phyloP scores from a whole-genome alignment of 2,888 invertebrate species.

The Leucania comma region DNA sequence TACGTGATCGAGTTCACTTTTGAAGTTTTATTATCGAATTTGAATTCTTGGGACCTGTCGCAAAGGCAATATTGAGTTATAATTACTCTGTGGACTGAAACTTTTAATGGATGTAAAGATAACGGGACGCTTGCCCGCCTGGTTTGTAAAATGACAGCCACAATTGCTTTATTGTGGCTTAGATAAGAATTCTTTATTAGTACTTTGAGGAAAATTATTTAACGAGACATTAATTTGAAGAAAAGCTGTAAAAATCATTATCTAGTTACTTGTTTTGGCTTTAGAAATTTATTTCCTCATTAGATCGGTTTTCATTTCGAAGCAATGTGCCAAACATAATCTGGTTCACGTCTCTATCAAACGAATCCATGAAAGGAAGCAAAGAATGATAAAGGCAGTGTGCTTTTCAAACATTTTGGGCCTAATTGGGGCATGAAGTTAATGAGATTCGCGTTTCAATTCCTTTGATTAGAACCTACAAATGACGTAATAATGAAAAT shows the following conservation, averaged over 20 bases:
- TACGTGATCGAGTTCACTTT: slow-evolving; percentile 59
- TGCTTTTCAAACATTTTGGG: slow-evolving; percentile 19
- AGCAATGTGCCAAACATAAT: slow-evolving; percentile 16
- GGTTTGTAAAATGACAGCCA: slow-evolving; percentile 57
- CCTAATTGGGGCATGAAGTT: slow-evolving; percentile 42
- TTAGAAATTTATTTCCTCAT: neutral
- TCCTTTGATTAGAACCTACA: slow-evolving; percentile 23
- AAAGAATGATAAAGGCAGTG: slow-evolving; percentile 11
- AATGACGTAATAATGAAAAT: neutral
- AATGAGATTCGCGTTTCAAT: slow-evolving; percentile 43
- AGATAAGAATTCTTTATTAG: slow-evolving; percentile 51
- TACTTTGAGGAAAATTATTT: slow-evolving; percentile 18
- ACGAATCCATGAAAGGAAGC: slow-evolving; percentile 18
- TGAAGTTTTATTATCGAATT: slow-evolving; percentile 67
- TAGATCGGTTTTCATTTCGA: slow-evolving; percentile 13
- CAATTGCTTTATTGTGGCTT: slow-evolving; percentile 60
- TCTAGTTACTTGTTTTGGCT: neutral
- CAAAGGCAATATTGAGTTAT: slow-evolving; percentile 82
- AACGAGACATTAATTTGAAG: neutral
- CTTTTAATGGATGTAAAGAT: slow-evolving; percentile 84
- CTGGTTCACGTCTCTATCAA: slow-evolving; percentile 10
- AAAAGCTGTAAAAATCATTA: neutral
- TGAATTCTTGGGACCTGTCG: slow-evolving; percentile 60
- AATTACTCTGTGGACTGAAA: slow-evolving; percentile 78
- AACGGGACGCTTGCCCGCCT: slow-evolving; percentile 67